Evolutionary conservation across 30 jellyfish, hydroid and myxozoan species (phyloP).

Genomic region (Hydra vulgaris): DNA sequence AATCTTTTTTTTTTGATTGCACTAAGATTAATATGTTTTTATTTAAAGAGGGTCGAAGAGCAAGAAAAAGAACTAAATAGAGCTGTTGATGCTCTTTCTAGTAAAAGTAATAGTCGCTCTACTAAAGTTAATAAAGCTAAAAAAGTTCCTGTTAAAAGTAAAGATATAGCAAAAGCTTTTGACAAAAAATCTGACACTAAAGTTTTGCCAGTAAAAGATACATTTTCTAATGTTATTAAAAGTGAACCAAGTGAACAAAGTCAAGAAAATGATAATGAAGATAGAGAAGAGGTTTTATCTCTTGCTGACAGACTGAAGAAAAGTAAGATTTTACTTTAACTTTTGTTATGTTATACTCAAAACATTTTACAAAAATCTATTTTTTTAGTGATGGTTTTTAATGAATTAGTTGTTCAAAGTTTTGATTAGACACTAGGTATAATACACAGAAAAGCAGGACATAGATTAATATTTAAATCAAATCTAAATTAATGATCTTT

Average conservation of each 20-base stretch:
- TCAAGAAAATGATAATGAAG: background rate
- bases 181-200: background rate
- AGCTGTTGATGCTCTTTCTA: conserved; percentile 22
- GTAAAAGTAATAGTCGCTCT: conserved; percentile 21
- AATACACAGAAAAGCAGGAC: too few relatives aligned
- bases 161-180: conserved; percentile 22
- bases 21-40: background rate
- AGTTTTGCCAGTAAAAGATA: conserved; percentile 15
- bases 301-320: conserved; percentile 68
- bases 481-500: too few relatives aligned
- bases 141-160: conserved; percentile 17
- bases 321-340: conserved; percentile 30
- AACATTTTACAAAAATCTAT: background rate
- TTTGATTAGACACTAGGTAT: too few relatives aligned
- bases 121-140: conserved; percentile 2
- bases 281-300: conserved; percentile 34
- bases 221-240: background rate
- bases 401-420: too few relatives aligned
- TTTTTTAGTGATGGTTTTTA: too few relatives aligned
- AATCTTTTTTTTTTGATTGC: background rate
- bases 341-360: background rate
- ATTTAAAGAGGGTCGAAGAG: conserved; percentile 60
- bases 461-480: too few relatives aligned
- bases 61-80: conserved; percentile 45
- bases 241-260: conserved; percentile 15